Percentiles rank a stretch among this genome's conserved stretches.
Conservation (phyloP, 2,797 vertebrate genomes). For the Neosalanx taihuensis region DNA sequence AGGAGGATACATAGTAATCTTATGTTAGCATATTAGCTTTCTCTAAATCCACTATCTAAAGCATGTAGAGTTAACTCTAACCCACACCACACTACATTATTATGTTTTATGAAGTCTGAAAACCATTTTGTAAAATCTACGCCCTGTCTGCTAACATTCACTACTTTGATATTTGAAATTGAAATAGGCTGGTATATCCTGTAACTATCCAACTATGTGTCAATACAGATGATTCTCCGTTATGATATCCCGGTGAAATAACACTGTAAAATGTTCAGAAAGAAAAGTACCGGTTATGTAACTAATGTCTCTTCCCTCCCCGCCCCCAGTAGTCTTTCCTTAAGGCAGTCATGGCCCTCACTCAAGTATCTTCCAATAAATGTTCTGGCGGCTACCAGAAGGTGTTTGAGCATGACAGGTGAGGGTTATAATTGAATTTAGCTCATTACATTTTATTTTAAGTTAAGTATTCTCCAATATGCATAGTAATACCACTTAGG, state of each 20-base stretch:
- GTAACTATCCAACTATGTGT: too few species aligned
- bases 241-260: neutral
- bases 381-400: constrained; percentile 93
- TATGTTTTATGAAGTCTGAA: too few species aligned
- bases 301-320: neutral
- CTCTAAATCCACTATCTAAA: neutral
- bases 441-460: too few species aligned
- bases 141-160: too few species aligned
- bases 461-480: neutral
- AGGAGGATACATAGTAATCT: too few species aligned
- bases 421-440: neutral
- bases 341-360: constrained; percentile 81
- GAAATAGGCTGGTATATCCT: too few species aligned
- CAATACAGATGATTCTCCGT: too few species aligned
- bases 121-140: too few species aligned
- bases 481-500: neutral
- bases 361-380: constrained; percentile 88
- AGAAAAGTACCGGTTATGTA: neutral
- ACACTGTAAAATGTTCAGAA: neutral
- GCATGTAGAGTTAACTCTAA: neutral
- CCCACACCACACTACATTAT: too few species aligned
- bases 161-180: too few species aligned
- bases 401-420: constrained; percentile 97
- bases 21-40: too few species aligned
- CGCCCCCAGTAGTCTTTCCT: constrained; percentile 1